Evolutionary conservation across 2,797 vertebrate species (phyloP).

Genomic region (Enteromius paludinosus): DNA sequence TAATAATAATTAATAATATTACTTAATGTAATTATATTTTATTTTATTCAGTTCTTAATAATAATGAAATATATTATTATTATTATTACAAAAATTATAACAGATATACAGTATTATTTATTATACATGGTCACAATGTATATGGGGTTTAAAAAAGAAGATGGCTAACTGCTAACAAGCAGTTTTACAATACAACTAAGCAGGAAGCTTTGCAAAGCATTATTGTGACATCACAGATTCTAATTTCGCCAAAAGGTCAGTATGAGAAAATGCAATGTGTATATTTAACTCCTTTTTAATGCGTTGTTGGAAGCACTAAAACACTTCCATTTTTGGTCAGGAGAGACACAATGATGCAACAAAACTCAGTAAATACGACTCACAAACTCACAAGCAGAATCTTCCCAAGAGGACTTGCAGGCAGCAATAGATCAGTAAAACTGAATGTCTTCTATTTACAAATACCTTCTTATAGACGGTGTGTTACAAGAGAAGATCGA

Average conservation of each 20-base stretch:
- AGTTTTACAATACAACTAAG: not conserved
- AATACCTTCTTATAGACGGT: not conserved
- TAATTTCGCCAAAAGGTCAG: not conserved
- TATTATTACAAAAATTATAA: not conserved
- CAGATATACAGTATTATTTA: not conserved
- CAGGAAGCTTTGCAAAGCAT: not conserved
- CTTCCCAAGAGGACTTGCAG: not conserved
- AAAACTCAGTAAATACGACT: not conserved
- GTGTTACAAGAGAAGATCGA: conserved; percentile 3
- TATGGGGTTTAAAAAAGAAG: not conserved
- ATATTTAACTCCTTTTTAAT: not conserved
- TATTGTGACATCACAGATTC: not conserved
- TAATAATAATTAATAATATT: not conserved
- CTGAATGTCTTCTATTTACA: not conserved
- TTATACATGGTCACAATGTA: not conserved
- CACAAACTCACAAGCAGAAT: not conserved
- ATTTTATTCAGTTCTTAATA: not conserved
- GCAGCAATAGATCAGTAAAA: not conserved
- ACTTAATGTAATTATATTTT: not conserved
- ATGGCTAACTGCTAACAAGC: not conserved
- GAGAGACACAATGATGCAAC: not conserved
- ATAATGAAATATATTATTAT: not conserved
- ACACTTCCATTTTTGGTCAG: not conserved
- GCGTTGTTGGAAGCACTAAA: not conserved
- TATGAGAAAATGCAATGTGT: not conserved